phyloP scores from a whole-genome alignment of 2,888 invertebrate species.

The Trichopria drosophilae region DNA sequence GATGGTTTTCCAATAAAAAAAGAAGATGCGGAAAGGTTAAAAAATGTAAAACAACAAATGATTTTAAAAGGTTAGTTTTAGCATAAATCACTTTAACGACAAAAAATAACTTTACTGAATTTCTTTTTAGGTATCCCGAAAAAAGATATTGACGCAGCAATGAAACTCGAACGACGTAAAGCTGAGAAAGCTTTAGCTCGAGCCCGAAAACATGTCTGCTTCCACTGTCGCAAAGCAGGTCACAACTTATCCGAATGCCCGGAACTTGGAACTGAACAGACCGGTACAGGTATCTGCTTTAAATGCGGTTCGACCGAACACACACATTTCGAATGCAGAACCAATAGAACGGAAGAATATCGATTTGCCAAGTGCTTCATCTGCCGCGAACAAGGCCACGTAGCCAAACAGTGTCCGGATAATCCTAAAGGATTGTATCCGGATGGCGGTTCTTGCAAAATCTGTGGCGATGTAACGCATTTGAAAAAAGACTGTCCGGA shows the following conservation, averaged over 20 bases:
- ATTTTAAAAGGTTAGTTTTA: conserved; percentile 62
- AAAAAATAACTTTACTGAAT: conserved; percentile 15
- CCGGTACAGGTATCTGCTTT: conserved; percentile 75
- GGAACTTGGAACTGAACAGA: conserved; percentile 63
- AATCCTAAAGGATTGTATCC: conserved; percentile 87
- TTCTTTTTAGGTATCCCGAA: conserved; percentile 62
- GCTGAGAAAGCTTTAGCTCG: conserved; percentile 74
- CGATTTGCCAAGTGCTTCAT: conserved; percentile 87
- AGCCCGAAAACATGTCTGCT: conserved; percentile 73
- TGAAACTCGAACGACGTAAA: conserved; percentile 71
- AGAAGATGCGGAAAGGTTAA: conserved; percentile 70
- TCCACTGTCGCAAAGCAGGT: conserved; percentile 77
- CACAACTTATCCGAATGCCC: conserved; percentile 84
- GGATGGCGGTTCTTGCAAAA: conserved; percentile 78
- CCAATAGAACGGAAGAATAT: conserved; percentile 68
- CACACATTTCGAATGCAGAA: conserved; percentile 73
- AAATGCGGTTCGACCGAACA: conserved; percentile 92
- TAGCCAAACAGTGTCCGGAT: conserved; percentile 84
- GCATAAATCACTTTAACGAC: conserved; percentile 22
- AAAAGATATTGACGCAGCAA: conserved; percentile 67
- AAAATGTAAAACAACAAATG: conserved; percentile 67
- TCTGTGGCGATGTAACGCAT: conserved; percentile 85
- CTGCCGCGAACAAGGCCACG: conserved; percentile 84
- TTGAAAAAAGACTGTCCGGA: conserved; percentile 79
- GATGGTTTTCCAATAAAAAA: conserved; percentile 75